Percentiles rank a stretch among this genome's conserved stretches.
Evolutionary conservation across 2,888 invertebrate genomes (phyloP).

Genomic region (Siphlonurus alternatus): DNA sequence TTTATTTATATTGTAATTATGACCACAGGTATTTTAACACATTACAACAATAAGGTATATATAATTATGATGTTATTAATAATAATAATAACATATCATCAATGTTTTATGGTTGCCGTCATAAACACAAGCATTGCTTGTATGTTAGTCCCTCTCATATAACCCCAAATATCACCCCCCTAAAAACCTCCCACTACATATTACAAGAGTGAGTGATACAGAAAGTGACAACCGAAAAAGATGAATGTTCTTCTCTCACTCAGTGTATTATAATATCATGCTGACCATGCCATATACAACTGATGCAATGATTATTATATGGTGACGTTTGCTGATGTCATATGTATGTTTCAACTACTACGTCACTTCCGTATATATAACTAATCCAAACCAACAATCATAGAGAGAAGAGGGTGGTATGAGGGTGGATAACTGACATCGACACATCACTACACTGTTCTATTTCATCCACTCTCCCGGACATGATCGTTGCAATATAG

Average conservation of each 20-base stretch:
- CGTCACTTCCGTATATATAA: slow-evolving; percentile 20
- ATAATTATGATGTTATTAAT: background rate
- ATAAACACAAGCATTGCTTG: background rate
- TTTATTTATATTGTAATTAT: too few relatives aligned
- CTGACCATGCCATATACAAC: too few relatives aligned
- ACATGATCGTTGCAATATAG: background rate
- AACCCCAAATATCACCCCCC: background rate
- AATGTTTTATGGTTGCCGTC: background rate
- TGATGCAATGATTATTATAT: background rate
- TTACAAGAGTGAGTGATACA: background rate
- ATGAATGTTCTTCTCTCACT: too few relatives aligned
- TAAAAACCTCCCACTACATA: background rate
- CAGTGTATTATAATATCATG: too few relatives aligned
- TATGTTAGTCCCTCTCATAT: background rate
- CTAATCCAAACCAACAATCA: slow-evolving; percentile 23
- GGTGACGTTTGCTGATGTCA: background rate
- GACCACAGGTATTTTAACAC: too few relatives aligned
- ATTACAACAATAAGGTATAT: too few relatives aligned
- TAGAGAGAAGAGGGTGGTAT: background rate
- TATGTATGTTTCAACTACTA: slow-evolving; percentile 11
- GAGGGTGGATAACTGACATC: background rate
- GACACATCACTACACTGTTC: background rate
- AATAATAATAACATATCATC: background rate
- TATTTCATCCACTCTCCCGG: background rate
- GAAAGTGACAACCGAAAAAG: background rate